phyloP scores from a whole-genome alignment of 64 coral and sea anemone genomes.

The Montipora foliosa region DNA sequence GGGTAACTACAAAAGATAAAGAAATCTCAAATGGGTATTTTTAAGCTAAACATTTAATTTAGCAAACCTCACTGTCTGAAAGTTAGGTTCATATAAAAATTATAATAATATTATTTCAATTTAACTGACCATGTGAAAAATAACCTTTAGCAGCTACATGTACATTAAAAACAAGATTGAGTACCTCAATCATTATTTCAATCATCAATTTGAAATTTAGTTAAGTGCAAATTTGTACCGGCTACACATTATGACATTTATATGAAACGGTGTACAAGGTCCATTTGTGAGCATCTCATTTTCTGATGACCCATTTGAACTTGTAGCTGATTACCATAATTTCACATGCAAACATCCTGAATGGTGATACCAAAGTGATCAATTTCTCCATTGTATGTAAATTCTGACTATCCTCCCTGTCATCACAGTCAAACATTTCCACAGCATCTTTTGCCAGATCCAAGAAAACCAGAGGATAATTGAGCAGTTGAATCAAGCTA shows the following conservation, averaged over 20 bases:
- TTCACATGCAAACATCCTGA: constrained; percentile 23
- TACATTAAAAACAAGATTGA: no score
- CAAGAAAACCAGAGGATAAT: constrained; percentile 29
- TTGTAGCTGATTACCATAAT: constrained; percentile 30
- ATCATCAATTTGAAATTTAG: no score
- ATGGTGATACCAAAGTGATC: neutral
- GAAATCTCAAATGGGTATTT: no score
- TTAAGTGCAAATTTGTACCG: no score
- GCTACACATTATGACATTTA: neutral
- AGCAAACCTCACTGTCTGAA: no score
- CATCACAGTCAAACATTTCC: neutral
- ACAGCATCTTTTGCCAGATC: neutral
- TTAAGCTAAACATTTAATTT: no score
- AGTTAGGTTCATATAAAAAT: no score
- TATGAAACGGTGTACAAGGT: neutral
- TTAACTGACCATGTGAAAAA: no score
- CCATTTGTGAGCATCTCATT: neutral
- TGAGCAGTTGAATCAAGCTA: constrained; percentile 30
- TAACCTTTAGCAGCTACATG: no score
- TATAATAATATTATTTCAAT: no score
- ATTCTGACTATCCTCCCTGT: neutral
- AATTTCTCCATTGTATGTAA: neutral
- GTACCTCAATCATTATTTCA: no score
- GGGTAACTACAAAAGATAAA: no score
- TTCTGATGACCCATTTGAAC: neutral